phyloP scores from a whole-genome alignment of 2,113 vertebrate genomes.

The Columbina picui region DNA sequence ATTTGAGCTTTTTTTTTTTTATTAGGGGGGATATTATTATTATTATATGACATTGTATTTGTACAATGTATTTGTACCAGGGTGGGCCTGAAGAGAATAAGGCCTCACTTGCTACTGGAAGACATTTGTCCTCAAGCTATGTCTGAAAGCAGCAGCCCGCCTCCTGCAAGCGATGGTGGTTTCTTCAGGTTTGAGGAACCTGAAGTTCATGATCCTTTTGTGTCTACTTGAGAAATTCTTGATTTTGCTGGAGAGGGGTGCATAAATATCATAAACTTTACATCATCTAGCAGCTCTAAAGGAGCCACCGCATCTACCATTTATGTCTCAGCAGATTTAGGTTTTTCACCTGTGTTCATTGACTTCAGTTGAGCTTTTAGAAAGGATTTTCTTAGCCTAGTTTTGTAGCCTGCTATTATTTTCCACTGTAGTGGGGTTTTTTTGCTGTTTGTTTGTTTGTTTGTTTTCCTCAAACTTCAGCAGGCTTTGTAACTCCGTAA shows the following conservation, averaged over 20 bases:
- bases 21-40: neutral
- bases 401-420: neutral
- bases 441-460: neutral
- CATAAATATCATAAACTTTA: neutral
- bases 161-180: neutral
- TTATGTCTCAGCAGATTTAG: neutral
- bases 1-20: neutral
- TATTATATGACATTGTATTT: neutral
- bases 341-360: neutral
- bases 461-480: neutral
- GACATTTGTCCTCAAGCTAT: neutral
- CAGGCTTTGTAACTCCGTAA: neutral
- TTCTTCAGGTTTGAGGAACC: neutral
- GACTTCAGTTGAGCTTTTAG: neutral
- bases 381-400: neutral
- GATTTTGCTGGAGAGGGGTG: neutral
- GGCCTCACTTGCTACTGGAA: neutral
- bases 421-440: neutral
- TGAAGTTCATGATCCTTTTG: neutral
- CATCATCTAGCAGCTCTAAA: neutral
- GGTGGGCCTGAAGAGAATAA: neutral
- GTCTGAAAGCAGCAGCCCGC: neutral
- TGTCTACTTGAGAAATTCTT: neutral
- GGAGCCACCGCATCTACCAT: neutral
- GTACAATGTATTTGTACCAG: neutral